These are phyloP conservation scores for Spinus olivaceus DNA, from an alignment of 2,797 vertebrate genomes.

Conservation along the genomic window DNA sequence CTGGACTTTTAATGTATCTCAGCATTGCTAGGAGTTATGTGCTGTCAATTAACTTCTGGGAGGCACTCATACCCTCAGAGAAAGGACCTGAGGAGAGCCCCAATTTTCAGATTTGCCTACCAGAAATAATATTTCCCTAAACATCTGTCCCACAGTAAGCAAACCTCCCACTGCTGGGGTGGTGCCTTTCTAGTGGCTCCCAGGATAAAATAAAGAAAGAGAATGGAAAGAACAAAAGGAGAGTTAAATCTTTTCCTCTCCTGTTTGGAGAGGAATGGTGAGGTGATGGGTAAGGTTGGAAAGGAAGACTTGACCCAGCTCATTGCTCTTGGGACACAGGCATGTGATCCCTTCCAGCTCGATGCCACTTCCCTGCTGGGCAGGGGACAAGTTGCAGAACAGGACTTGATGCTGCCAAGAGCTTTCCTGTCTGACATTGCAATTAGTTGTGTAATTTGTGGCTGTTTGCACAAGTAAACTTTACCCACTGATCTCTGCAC, in stretches of 20 bases:
- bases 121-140: background rate
- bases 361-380: background rate
- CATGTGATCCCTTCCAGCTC: fast-evolving
- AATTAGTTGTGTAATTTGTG: background rate
- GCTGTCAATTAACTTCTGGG: background rate
- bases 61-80: background rate
- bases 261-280: background rate
- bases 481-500: background rate
- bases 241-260: background rate
- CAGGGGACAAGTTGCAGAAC: background rate
- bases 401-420: background rate
- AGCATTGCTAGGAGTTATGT: background rate
- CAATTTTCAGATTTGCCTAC: background rate
- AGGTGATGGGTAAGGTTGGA: background rate
- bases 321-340: background rate
- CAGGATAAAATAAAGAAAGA: background rate
- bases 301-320: background rate
- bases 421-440: background rate
- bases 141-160: background rate
- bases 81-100: background rate
- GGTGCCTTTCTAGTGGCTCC: background rate
- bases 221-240: background rate
- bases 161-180: background rate
- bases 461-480: background rate
- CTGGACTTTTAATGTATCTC: background rate